Percentiles rank a stretch among this genome's conserved stretches.
These are phyloP conservation scores for Lophotriccus pileatus DNA, from an alignment of 2,797 vertebrate genomes.

Conservation along the genomic window DNA sequence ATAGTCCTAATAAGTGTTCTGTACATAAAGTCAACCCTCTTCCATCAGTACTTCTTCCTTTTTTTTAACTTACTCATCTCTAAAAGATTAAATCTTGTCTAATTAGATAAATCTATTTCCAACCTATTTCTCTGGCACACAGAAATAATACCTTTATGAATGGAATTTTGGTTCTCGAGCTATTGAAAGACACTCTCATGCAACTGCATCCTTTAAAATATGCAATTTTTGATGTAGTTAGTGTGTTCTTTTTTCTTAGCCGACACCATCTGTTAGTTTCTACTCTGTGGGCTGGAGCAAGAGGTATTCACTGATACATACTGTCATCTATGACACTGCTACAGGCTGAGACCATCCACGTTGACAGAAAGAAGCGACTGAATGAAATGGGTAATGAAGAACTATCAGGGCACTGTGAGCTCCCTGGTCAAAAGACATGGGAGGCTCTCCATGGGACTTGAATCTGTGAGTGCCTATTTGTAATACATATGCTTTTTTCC, in stretches of 20 bases:
- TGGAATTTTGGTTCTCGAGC: not conserved
- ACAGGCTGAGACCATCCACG: not conserved
- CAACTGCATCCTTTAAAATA: not conserved
- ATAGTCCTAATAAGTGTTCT: not conserved
- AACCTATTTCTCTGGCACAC: not conserved
- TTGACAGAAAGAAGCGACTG: accelerated
- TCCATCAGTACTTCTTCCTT: not conserved
- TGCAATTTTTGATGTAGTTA: not conserved
- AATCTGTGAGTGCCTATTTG: not conserved
- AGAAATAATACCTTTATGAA: not conserved
- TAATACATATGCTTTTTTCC: not conserved
- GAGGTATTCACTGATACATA: not conserved
- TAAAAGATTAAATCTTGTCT: not conserved
- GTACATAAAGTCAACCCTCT: not conserved
- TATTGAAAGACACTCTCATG: not conserved
- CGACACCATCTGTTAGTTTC: not conserved
- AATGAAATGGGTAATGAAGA: not conserved
- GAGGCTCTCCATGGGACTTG: not conserved
- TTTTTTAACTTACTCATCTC: not conserved
- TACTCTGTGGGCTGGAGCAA: not conserved
- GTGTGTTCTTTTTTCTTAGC: not conserved
- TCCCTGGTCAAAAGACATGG: not conserved
- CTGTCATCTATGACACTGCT: not conserved
- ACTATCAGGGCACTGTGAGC: not conserved
- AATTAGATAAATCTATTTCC: not conserved